Conservation (phyloP, 2,797 vertebrate genomes). For the Phrynocephalus forsythii region DNA sequence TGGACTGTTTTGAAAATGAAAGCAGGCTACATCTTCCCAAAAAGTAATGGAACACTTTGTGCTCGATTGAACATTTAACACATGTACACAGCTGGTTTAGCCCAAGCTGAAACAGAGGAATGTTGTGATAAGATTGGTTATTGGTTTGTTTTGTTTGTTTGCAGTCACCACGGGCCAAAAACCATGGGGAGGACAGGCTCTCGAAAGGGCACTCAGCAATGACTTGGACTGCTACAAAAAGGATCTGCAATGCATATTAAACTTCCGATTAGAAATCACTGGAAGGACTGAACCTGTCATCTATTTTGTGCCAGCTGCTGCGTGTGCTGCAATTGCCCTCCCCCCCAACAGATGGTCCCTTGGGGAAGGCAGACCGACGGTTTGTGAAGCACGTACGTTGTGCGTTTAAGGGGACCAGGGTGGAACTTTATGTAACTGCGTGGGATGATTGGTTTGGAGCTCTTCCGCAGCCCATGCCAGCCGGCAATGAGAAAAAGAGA, state of each 20-base stretch:
- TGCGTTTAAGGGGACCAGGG: slow-evolving; percentile 53
- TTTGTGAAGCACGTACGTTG: not conserved
- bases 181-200: not conserved
- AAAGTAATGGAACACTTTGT: no score
- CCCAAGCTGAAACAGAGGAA: not conserved
- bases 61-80: no score
- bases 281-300: slow-evolving; percentile 55
- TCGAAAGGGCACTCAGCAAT: not conserved
- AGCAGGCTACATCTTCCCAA: no score
- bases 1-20: no score
- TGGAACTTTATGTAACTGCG: slow-evolving; percentile 43
- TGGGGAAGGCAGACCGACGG: slow-evolving; percentile 42
- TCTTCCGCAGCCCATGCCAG: slow-evolving; percentile 53
- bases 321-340: slow-evolving; percentile 55
- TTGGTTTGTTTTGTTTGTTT: not conserved
- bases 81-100: not conserved
- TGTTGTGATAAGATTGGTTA: not conserved
- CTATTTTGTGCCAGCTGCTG: slow-evolving; percentile 56
- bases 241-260: slow-evolving; percentile 46
- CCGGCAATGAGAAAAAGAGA: slow-evolving; percentile 42
- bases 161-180: not conserved
- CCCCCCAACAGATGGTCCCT: slow-evolving; percentile 59
- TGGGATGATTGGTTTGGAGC: slow-evolving; percentile 42
- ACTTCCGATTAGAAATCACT: slow-evolving; percentile 52
- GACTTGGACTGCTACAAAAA: slow-evolving; percentile 13